Evolutionary conservation across 2,797 vertebrate genomes (phyloP), one percentile per base, ranked within the genome.

Genomic region (Ammospiza maritima): DNA sequence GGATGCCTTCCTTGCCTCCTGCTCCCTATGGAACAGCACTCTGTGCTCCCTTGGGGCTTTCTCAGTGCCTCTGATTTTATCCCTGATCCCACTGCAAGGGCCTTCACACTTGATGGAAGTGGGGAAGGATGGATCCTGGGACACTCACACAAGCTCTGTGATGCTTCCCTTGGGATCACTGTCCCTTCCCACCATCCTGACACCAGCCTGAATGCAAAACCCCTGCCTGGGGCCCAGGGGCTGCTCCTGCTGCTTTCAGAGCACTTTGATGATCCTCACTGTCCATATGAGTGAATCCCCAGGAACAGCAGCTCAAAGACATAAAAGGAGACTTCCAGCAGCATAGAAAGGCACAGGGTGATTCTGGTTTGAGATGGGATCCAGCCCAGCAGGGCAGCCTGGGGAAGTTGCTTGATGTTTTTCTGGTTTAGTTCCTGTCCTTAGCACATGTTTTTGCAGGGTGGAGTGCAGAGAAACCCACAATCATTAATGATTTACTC

Each of bases 341-440:
- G 77, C 83, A 44, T 1, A 1, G 90, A 62, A 73, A 82, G 45
- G 86, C 85, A 42, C 21, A 0, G 71, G 86, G 62, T 47, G 56
- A 32, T 26, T 83, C 79, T 69, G 62, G 34, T 77, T 65, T 56
- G 83, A 90, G 80, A 65, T 7, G 8, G 72, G 16, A 77, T 54
- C 85, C 54, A 38, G 16, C 86, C 56, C 86, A 88, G 93, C 79
- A 85, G 90, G 90, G 79, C 82, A 85, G 78, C 88, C 69, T 1
- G 12, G 69, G 57, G 27, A 71, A 82, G 60, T 2, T 1, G 1
- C 85, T 53, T 77, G 79, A 89, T 88, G 87, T 70, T 61, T 77
- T 71, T 44, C 6, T 29, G 61, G 51, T 29, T 73, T 32, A 40
- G 78, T 50, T 76, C 78, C 91, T 73, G 86, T 27, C 57, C 74